Evolutionary conservation across 1,140 invertebrate genomes (phyloP).

Genomic region (Drosophila simulans): DNA sequence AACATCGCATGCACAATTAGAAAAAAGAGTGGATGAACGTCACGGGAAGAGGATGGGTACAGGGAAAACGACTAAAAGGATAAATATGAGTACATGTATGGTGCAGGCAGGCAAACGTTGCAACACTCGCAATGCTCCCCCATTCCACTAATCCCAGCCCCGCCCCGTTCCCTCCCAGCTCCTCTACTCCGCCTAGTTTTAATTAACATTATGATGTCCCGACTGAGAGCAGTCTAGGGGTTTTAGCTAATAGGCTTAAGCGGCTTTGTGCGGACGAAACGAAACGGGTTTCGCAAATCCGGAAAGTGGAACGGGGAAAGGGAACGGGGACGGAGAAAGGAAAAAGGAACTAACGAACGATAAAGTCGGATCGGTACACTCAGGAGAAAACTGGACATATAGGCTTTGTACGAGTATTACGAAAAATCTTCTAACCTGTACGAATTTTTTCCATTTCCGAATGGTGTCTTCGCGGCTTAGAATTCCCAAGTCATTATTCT

Average conservation of each 20-base stretch:
- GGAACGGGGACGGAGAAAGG: slow-evolving; percentile 1
- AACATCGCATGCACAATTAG: slow-evolving; percentile 56
- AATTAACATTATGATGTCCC: slow-evolving; percentile 58
- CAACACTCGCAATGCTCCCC: slow-evolving; percentile 31
- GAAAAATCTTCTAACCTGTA: slow-evolving; percentile 7
- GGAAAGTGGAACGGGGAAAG: slow-evolving; percentile 10
- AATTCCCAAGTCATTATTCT: slow-evolving; percentile 9
- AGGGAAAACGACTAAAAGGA: slow-evolving; percentile 6
- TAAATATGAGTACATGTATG: background rate
- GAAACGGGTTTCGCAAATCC: slow-evolving; percentile 35
- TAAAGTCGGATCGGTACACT: slow-evolving; percentile 21
- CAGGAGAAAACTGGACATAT: slow-evolving; percentile 9
- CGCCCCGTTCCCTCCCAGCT: background rate
- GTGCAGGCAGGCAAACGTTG: slow-evolving; percentile 36
- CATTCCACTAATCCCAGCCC: slow-evolving; percentile 22
- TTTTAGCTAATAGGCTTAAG: slow-evolving; percentile 57
- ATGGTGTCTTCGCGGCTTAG: slow-evolving; percentile 16
- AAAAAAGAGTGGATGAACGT: slow-evolving; percentile 40
- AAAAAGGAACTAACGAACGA: slow-evolving; percentile 15
- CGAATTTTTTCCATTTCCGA: slow-evolving; percentile 12
- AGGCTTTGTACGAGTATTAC: slow-evolving; percentile 3
- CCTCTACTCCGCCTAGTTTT: slow-evolving; percentile 35
- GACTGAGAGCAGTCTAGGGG: slow-evolving; percentile 36
- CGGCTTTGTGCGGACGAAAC: slow-evolving; percentile 35
- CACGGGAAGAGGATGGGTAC: background rate